Evolutionary conservation across 2,797 vertebrate genomes (phyloP).

Genomic region (Enteromius mattozi): DNA sequence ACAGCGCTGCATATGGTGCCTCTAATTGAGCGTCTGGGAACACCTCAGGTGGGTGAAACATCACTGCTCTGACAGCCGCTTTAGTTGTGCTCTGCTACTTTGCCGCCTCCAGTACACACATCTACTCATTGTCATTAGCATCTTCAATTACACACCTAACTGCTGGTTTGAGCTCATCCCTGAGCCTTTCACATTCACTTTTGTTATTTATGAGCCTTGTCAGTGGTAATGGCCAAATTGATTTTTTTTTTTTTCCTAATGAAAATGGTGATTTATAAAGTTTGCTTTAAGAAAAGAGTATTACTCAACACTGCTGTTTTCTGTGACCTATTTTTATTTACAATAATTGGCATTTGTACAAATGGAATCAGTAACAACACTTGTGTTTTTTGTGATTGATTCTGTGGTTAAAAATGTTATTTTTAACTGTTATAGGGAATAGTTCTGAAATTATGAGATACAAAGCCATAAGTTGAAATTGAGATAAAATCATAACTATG

Average conservation of each 20-base stretch:
- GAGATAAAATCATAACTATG: neutral
- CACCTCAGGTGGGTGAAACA: slow-evolving; percentile 89
- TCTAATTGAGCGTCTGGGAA: slow-evolving; percentile 94
- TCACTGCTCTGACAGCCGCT: neutral
- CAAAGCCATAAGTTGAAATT: neutral
- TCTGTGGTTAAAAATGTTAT: neutral
- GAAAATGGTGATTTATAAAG: neutral
- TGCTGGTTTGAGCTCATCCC: slow-evolving; percentile 17
- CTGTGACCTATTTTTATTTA: neutral
- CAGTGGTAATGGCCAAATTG: neutral
- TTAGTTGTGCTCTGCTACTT: neutral
- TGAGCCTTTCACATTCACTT: neutral
- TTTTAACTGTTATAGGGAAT: neutral
- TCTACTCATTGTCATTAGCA: slow-evolving; percentile 13
- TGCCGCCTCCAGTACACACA: neutral
- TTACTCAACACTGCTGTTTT: neutral
- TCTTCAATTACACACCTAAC: slow-evolving; percentile 28
- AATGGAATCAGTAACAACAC: too few relatives aligned
- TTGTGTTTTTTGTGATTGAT: neutral
- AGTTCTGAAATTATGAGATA: neutral
- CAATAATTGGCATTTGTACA: neutral
- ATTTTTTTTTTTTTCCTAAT: neutral
- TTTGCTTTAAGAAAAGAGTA: neutral
- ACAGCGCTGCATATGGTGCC: slow-evolving; percentile 94
- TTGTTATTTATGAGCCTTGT: neutral